Evolutionary conservation across 2,888 invertebrate species (phyloP).

Genomic region (Nomada lathburiana): DNA sequence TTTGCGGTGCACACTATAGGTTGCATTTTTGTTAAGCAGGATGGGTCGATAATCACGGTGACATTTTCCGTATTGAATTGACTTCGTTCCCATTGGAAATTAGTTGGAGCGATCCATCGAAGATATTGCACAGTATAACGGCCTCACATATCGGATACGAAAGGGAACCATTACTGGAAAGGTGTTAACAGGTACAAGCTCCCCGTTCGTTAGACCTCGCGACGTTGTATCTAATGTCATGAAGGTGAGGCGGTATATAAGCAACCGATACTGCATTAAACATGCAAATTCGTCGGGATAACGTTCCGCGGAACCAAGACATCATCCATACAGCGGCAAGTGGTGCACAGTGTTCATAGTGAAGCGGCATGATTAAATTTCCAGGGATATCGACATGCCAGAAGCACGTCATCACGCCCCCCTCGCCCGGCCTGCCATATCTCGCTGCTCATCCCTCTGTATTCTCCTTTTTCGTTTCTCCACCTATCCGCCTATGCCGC

Average conservation of each 20-base stretch:
- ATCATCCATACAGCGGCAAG: constrained; percentile 67
- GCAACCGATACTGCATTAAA: constrained; percentile 78
- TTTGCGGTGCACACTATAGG: neutral
- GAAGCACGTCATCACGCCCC: constrained; percentile 73
- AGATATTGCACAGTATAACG: neutral
- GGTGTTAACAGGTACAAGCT: constrained; percentile 26
- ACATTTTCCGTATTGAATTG: neutral
- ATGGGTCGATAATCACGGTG: neutral
- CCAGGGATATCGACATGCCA: constrained; percentile 80
- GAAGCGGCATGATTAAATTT: constrained; percentile 80
- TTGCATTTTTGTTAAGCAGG: neutral
- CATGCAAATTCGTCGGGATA: constrained; percentile 79
- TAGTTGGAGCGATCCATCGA: too few relatives aligned
- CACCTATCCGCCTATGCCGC: constrained; percentile 64
- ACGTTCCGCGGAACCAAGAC: constrained; percentile 72
- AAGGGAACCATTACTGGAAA: constrained; percentile 5
- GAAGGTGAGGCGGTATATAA: constrained; percentile 61
- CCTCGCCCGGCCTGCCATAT: constrained; percentile 58
- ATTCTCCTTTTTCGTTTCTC: constrained; percentile 70
- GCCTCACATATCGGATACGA: constrained; percentile 3
- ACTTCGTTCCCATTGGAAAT: too few relatives aligned
- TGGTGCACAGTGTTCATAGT: constrained; percentile 70
- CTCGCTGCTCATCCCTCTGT: constrained; percentile 55
- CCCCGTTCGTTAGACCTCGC: constrained; percentile 42
- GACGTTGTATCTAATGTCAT: constrained; percentile 73